Base-by-base conservation (phyloP, 30 jellyfish, hydroid and myxozoan species). In the Chrysaora quinquecirrha region DNA sequence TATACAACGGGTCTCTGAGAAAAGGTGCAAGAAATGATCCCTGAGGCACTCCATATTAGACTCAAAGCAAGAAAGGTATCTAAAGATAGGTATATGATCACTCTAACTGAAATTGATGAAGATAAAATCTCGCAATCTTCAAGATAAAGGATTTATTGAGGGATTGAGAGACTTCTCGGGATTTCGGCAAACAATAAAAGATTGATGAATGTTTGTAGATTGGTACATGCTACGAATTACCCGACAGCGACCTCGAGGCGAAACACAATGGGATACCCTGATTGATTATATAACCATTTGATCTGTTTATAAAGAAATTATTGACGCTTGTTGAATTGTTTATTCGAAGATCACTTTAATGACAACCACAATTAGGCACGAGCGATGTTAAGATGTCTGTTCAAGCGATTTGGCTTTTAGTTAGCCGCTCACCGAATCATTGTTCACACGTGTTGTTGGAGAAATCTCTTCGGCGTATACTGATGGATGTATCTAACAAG, bases 251-350 rank as follows among this genome's bases (percentile, higher is more conserved):
- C 60, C 83, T 65, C 22, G 14, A 65, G 28, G 30, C 52, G 34
- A 30, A 66, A 38, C 0, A 20, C 75, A 23, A 38, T 64, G 76
- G 31, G 52, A 43, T 24, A 21, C 47, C 38, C 48, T 80, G 64
- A 60, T 50, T 66, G 81, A n/a, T 49, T 43, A 76, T 35, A 66
- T 66, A 80, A 80, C 52, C 90, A 67, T 80, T 80, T 80, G 90
- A 80, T 80, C 90, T 66, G 83, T 80, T 66, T 66, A 50, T 71
- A 80, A 65, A 27, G 43, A 31, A 24, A 52, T 22, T 78, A 49
- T 21, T 54, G 64, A 78, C 28, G 63, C 73, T 61, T 28, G 22
- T 27, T 28, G 31, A 78, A 62, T 16, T 63, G 64, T 78, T 78
- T 64, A 67, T 18, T 23, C 34, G 35, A 38, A 58, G 48, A 65